Evolutionary conservation across 2,113 vertebrate genomes (phyloP).

Genomic region (Callithrix jacchus): DNA sequence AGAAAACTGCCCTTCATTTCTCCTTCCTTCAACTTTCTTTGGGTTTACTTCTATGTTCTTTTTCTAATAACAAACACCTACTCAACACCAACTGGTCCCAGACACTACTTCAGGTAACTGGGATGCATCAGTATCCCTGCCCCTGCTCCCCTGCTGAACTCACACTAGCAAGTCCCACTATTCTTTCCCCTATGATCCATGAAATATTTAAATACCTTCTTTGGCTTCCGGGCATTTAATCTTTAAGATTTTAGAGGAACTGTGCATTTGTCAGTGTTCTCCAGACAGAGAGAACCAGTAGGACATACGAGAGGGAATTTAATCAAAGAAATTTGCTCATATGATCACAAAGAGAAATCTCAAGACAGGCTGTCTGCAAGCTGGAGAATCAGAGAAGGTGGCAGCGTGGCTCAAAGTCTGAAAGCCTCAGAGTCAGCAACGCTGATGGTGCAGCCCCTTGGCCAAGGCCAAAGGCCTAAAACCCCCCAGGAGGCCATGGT

Average conservation of each 20-base stretch:
- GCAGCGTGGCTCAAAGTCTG: background rate
- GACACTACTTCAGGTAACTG: background rate
- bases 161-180: rapidly evolving
- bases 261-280: background rate
- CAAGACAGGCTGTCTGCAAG: background rate
- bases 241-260: too few species aligned
- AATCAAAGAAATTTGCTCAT: background rate
- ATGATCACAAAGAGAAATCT: background rate
- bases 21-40: background rate
- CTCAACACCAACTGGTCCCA: background rate
- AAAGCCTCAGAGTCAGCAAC: background rate
- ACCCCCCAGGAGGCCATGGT: background rate
- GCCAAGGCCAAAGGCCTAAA: background rate
- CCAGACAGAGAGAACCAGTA: background rate
- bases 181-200: rapidly evolving
- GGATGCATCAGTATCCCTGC: rapidly evolving
- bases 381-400: background rate
- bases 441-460: background rate
- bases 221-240: background rate
- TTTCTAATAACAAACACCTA: too few species aligned
- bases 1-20: too few species aligned
- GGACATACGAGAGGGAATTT: background rate
- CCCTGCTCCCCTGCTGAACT: rapidly evolving
- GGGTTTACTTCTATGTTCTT: background rate
- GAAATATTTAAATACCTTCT: rapidly evolving